These are phyloP conservation scores for Lota lota DNA, from an alignment of 2,113 vertebrate species.

Conservation along the genomic window DNA sequence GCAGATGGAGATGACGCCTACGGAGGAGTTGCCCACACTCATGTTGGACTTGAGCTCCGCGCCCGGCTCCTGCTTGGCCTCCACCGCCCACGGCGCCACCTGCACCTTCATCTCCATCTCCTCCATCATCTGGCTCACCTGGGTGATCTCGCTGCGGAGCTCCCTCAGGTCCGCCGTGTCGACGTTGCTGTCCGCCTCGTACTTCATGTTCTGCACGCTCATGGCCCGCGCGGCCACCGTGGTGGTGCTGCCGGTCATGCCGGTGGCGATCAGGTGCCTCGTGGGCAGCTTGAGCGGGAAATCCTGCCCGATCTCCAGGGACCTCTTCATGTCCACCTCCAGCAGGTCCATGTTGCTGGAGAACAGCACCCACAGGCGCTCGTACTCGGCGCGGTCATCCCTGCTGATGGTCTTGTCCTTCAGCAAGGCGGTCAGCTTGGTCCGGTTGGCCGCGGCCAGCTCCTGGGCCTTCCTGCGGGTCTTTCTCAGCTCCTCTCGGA, in stretches of 20 bases:
- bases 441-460: constrained; percentile 84
- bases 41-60: constrained; percentile 87
- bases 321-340: constrained; percentile 92
- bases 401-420: constrained; percentile 82
- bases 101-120: constrained; percentile 99
- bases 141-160: constrained; percentile 86
- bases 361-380: constrained; percentile 96
- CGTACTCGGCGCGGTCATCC: constrained; percentile 89
- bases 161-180: constrained; percentile 86
- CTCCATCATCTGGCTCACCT: constrained; percentile 91
- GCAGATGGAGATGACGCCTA: constrained; percentile 79
- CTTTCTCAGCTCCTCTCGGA: constrained; percentile 89
- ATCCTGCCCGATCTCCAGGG: constrained; percentile 87
- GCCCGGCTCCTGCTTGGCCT: constrained; percentile 88
- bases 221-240: constrained; percentile 86
- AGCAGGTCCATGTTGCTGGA: constrained; percentile 93
- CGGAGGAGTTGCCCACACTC: constrained; percentile 83
- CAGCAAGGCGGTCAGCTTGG: constrained; percentile 82
- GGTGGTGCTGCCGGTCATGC: constrained; percentile 86
- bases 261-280: constrained; percentile 89
- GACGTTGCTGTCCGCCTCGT: constrained; percentile 83
- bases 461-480: constrained; percentile 92
- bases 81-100: constrained; percentile 96
- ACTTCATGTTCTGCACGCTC: constrained; percentile 91
- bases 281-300: constrained; percentile 88